These are phyloP conservation scores for Taeniopygia guttata DNA, from an alignment of 2,797 vertebrate genomes.

Conservation along the genomic window DNA sequence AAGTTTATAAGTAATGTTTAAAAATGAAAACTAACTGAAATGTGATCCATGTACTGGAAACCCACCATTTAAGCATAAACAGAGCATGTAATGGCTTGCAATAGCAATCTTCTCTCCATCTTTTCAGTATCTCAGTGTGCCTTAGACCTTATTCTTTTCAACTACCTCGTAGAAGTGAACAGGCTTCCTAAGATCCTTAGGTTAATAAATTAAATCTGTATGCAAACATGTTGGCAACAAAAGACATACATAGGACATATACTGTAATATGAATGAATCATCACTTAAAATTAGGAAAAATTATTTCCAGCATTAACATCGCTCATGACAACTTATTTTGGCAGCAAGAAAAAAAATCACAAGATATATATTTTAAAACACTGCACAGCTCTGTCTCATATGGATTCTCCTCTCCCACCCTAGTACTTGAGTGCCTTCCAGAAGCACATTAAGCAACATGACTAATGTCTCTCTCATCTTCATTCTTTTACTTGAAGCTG, in stretches of 20 bases:
- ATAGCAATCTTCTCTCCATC: background rate
- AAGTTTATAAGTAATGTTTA: background rate
- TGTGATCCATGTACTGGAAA: background rate
- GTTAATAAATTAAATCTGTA: background rate
- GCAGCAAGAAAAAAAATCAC: background rate
- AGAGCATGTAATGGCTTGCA: background rate
- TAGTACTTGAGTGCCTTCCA: background rate
- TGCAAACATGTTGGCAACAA: background rate
- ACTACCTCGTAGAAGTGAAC: background rate
- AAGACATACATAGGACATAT: background rate
- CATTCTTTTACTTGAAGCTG: background rate
- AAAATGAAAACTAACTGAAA: background rate
- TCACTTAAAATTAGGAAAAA: constrained; percentile 3
- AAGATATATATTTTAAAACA: constrained; percentile 17
- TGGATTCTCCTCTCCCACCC: background rate
- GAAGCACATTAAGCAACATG: constrained; percentile 25
- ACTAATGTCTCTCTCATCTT: constrained; percentile 40
- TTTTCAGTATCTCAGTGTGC: background rate
- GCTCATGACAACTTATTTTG: background rate
- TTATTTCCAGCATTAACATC: constrained; percentile 1
- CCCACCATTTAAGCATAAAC: background rate
- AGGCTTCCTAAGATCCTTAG: background rate
- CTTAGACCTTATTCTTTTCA: background rate
- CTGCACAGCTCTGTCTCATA: background rate
- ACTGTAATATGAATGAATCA: constrained; percentile 25